phyloP scores from a whole-genome alignment of 2,888 invertebrate species.

The Acheta domesticus region DNA sequence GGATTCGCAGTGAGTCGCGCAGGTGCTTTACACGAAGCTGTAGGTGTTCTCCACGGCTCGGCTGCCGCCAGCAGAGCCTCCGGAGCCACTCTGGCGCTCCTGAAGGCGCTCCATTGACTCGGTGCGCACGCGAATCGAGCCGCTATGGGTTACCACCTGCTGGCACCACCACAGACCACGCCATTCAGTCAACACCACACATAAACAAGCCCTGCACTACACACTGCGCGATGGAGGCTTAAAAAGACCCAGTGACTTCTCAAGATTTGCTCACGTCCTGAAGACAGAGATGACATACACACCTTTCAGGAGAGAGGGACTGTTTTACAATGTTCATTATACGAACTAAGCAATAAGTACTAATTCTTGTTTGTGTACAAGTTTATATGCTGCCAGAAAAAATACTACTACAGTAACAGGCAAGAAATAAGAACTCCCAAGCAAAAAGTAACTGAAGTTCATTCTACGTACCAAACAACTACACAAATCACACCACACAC shows the following conservation, averaged over 20 bases:
- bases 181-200: background rate
- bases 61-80: conserved; percentile 45
- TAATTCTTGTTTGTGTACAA: too few relatives aligned
- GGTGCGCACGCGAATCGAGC: conserved; percentile 75
- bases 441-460: too few relatives aligned
- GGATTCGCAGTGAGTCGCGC: background rate
- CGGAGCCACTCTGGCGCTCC: conserved; percentile 42
- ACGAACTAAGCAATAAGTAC: too few relatives aligned
- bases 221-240: background rate
- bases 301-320: background rate
- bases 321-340: background rate
- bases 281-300: conserved; percentile 3
- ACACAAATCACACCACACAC: too few relatives aligned
- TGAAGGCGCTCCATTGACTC: conserved; percentile 69
- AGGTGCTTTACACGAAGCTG: conserved; percentile 55
- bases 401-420: too few relatives aligned
- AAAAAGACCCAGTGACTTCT: background rate
- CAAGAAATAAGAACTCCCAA: too few relatives aligned
- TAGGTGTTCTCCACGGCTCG: conserved; percentile 63
- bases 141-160: conserved; percentile 71
- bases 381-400: too few relatives aligned
- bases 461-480: too few relatives aligned
- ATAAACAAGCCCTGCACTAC: background rate
- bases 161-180: conserved; percentile 38
- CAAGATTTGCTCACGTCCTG: conserved; percentile 18